Conservation (phyloP, 2,888 invertebrate species). For the Orgyia antiqua region DNA sequence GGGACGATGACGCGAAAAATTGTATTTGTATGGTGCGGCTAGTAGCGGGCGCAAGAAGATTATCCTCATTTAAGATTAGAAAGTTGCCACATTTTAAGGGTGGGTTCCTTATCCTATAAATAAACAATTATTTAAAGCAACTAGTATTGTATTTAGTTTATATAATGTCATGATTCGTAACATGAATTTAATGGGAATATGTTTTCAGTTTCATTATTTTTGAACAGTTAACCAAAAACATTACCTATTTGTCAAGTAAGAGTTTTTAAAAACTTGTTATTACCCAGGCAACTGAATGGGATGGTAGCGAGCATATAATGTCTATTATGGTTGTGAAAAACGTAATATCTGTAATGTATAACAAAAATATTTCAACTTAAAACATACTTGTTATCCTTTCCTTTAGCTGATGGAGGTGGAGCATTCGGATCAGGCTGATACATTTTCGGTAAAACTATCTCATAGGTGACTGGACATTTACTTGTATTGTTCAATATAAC, state of each 20-base stretch:
- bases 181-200: too few relatives aligned
- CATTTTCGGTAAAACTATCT: slow-evolving; percentile 50
- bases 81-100: slow-evolving; percentile 67
- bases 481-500: slow-evolving; percentile 80
- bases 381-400: slow-evolving; percentile 49
- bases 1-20: slow-evolving; percentile 51
- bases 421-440: slow-evolving; percentile 38
- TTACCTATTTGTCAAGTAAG: too few relatives aligned
- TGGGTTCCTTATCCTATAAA: slow-evolving; percentile 51
- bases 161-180: too few relatives aligned
- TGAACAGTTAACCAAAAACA: too few relatives aligned
- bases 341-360: too few relatives aligned
- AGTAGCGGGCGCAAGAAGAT: slow-evolving; percentile 61
- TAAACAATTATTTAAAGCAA: background rate
- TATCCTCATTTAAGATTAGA: slow-evolving; percentile 60
- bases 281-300: too few relatives aligned
- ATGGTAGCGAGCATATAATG: too few relatives aligned
- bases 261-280: too few relatives aligned
- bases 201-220: too few relatives aligned
- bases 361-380: too few relatives aligned
- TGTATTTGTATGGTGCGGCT: slow-evolving; percentile 62
- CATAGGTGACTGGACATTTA: slow-evolving; percentile 75
- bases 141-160: too few relatives aligned
- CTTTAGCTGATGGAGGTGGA: slow-evolving; percentile 19
- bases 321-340: too few relatives aligned